These are phyloP conservation scores for Platyura marginata DNA, from an alignment of 1,140 invertebrate genomes.

Conservation along the genomic window DNA sequence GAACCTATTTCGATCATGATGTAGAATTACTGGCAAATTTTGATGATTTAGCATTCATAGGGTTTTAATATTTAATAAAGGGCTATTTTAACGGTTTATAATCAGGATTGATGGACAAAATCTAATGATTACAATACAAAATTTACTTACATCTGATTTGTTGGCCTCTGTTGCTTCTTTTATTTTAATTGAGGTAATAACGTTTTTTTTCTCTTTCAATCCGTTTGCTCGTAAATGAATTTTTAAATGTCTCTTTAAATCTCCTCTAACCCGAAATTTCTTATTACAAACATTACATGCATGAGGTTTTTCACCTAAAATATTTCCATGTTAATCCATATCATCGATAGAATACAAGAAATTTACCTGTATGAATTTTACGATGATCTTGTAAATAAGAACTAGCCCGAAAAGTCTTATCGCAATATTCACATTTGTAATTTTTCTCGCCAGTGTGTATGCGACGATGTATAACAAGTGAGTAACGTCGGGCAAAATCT, in stretches of 20 bases:
- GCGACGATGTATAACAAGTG: constrained; percentile 71
- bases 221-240: constrained; percentile 42
- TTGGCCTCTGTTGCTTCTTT: no score
- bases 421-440: not conserved
- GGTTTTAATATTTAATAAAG: no score
- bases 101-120: no score
- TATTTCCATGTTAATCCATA: no score
- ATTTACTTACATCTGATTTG: no score
- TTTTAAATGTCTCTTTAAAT: constrained; percentile 73
- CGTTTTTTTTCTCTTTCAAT: not conserved
- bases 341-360: no score
- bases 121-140: no score
- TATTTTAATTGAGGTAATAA: no score
- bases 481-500: constrained; percentile 83
- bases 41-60: no score
- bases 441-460: constrained; percentile 69
- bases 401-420: constrained; percentile 53
- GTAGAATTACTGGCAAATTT: no score
- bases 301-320: constrained; percentile 68
- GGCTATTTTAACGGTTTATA: no score
- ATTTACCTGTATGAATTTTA: constrained; percentile 83
- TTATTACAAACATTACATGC: constrained; percentile 59
- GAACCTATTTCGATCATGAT: no score
- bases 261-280: constrained; percentile 66
- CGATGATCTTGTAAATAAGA: constrained; percentile 73